Conservation (phyloP, 2,888 invertebrate genomes). For the Lydus trimaculatus region DNA sequence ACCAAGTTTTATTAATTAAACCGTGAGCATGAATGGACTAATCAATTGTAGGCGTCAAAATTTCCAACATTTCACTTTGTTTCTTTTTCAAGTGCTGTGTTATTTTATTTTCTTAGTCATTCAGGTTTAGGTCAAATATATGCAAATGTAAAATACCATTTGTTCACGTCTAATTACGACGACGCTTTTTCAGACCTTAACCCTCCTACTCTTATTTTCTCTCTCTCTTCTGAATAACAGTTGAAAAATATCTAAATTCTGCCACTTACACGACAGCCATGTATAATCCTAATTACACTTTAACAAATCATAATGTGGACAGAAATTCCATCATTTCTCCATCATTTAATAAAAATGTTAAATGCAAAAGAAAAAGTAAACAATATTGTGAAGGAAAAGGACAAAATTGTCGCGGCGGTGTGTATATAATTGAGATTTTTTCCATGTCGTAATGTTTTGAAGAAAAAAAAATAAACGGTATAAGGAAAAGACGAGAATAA, state of each 20-base stretch:
- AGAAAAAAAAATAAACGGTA: background rate
- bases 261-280: slow-evolving; percentile 4
- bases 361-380: background rate
- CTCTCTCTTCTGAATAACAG: background rate
- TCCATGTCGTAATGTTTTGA: background rate
- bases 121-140: background rate
- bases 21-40: too few species aligned
- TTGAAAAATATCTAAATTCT: background rate
- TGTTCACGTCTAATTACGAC: background rate
- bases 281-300: background rate
- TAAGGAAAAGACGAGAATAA: background rate
- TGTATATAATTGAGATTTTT: background rate
- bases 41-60: too few species aligned
- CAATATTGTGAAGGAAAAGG: background rate
- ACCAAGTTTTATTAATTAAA: too few species aligned
- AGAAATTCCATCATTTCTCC: background rate
- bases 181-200: background rate
- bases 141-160: background rate
- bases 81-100: background rate
- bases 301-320: background rate
- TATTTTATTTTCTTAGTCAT: background rate
- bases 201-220: background rate
- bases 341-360: background rate
- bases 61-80: too few species aligned
- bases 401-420: background rate